Evolutionary conservation across 1,140 invertebrate species (phyloP), one percentile per base, ranked within the genome.

Genomic region (Drosophila kurseongensis): DNA sequence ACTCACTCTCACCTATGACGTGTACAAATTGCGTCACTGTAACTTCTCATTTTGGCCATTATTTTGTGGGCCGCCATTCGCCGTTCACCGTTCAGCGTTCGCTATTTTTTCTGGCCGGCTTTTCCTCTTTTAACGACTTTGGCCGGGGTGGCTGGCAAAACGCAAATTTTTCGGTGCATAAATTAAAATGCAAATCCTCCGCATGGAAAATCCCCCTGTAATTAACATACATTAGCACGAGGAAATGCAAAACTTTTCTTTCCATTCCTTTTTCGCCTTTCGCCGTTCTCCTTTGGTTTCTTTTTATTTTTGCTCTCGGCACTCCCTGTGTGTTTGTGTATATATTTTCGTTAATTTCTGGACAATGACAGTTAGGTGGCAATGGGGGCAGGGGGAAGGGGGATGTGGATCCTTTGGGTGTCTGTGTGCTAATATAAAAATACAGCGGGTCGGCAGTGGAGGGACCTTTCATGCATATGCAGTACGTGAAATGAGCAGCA

Each of bases 131-230:
- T 60, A 83, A 78, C 69, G 77, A 75, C 78, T 80, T 80, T 86
- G 63, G 42, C 57, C 60, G 36, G 73, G 72, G 60, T 42, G 71
- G 59, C 60, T 48, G 60, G 68, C 40, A 78, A 79, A 84, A 83
- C 60, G 72, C 76, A 89, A 88, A 89, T 88, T 88, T 88, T 88
- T 89, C 80, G 74, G 85, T 78, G 80, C 85, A 89, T 91, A 91
- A 91, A 91, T 91, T 89, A 91, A 91, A 91, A 91, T 91, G 88
- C 88, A 91, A 91, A 91, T 91, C 88, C 89, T 88, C 78, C 80
- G 89, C 88, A 88, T 89, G 80, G 84, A 80, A 91, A 91, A 91
- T 91, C 88, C 83, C 82, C 80, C 88, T 91, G 83, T 91, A 91
- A 91, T 91, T 91, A 91, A 91, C 88, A 91, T 91, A 91, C 88